A percentile compares a stretch with the other conserved stretches of the same genome.
These are phyloP conservation scores for Tethea ocularis DNA, from an alignment of 2,888 invertebrate species.

Conservation along the genomic window DNA sequence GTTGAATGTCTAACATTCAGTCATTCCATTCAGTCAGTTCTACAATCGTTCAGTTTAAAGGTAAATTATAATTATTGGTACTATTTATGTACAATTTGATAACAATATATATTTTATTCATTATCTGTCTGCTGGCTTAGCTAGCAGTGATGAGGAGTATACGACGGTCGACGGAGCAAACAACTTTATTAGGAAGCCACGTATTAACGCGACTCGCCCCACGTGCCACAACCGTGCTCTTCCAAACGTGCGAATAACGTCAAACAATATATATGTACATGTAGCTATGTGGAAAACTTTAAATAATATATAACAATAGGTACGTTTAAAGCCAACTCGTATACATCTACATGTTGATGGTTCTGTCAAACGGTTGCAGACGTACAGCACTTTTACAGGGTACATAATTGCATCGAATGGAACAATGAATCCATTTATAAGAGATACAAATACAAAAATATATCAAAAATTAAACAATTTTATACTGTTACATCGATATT, in stretches of 20 bases:
- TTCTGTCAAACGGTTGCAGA: constrained; percentile 1
- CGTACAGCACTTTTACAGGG: too few relatives aligned
- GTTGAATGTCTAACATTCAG: background rate
- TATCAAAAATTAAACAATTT: constrained; percentile 64
- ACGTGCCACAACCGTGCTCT: constrained; percentile 56
- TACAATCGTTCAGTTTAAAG: background rate
- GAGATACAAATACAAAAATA: background rate
- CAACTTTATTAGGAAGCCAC: constrained; percentile 77
- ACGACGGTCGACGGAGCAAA: constrained; percentile 43
- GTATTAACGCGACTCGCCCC: constrained; percentile 66
- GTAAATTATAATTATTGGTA: background rate
- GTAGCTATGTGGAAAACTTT: background rate
- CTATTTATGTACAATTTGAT: background rate
- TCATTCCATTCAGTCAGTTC: background rate
- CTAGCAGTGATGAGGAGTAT: background rate
- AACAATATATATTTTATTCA: background rate
- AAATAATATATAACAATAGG: background rate
- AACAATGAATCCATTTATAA: constrained; percentile 11
- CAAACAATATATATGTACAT: constrained; percentile 44
- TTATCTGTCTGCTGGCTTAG: background rate
- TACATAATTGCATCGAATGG: constrained; percentile 21
- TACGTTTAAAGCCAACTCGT: constrained; percentile 22
- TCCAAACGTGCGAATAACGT: constrained; percentile 52
- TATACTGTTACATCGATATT: constrained; percentile 82
- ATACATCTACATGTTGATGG: too few relatives aligned